A percentile compares a stretch with the other conserved stretches of the same genome.
Evolutionary conservation across 2,888 invertebrate species (phyloP).

Genomic region (Nemoura dubitans): DNA sequence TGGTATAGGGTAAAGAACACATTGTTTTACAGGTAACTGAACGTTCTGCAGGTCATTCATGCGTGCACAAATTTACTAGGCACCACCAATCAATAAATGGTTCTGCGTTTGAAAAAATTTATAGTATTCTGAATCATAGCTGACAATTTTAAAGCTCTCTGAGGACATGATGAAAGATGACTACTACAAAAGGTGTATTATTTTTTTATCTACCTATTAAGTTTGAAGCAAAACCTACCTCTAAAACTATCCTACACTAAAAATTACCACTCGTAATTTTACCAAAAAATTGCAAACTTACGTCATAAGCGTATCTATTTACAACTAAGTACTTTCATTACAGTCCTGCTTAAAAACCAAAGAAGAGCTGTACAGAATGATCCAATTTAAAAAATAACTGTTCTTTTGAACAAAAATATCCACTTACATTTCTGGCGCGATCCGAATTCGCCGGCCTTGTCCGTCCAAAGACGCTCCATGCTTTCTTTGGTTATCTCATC

Average conservation of each 20-base stretch:
- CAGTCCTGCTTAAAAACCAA: not conserved
- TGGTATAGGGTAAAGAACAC: not conserved
- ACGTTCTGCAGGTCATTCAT: not conserved
- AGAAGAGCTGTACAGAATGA: not conserved
- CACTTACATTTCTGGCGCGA: conserved; percentile 89
- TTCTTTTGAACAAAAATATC: not conserved
- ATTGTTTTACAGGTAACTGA: not conserved
- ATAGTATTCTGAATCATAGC: not conserved
- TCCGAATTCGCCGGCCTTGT: conserved; percentile 86
- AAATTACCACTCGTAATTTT: not conserved
- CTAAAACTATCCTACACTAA: too few relatives aligned
- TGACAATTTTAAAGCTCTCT: not conserved
- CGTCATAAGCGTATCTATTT: too few relatives aligned
- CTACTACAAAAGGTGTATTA: not conserved
- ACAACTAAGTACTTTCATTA: not conserved
- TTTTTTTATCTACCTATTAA: too few relatives aligned
- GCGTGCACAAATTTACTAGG: not conserved
- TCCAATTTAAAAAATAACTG: not conserved
- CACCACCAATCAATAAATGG: not conserved
- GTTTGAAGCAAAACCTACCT: too few relatives aligned
- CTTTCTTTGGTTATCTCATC: conserved; percentile 84
- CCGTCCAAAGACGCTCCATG: conserved; percentile 87
- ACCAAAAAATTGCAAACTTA: not conserved
- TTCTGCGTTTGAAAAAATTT: not conserved
- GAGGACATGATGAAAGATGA: not conserved